Conservation (phyloP, 2,797 vertebrate species). For the Cichlasoma orientale region DNA sequence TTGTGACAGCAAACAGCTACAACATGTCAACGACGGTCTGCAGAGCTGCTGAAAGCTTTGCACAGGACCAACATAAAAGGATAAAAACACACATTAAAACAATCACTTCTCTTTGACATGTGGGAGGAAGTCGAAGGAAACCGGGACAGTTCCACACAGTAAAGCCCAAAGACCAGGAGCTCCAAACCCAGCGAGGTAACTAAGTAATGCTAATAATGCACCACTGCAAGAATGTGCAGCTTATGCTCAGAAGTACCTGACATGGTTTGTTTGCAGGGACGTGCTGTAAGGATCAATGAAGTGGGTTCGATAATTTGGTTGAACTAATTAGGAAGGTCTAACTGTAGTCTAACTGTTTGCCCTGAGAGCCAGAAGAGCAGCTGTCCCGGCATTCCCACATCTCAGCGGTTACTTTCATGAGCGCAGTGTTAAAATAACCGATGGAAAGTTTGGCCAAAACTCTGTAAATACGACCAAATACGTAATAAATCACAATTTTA, state of each 20-base stretch:
- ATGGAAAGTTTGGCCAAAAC: conserved; percentile 18
- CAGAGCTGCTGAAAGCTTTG: not conserved
- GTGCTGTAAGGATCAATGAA: not conserved
- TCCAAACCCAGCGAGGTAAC: not conserved
- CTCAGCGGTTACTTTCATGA: conserved; percentile 5
- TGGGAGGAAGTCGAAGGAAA: not conserved
- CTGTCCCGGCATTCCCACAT: conserved; percentile 23
- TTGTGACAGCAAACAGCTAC: not conserved
- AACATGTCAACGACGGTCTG: fast-evolving
- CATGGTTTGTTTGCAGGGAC: not conserved
- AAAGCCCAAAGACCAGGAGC: not conserved
- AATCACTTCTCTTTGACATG: not conserved
- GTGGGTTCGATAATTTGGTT: not conserved
- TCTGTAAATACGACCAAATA: conserved; percentile 45
- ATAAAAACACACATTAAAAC: not conserved
- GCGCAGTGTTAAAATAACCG: conserved; percentile 28
- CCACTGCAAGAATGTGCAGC: not conserved
- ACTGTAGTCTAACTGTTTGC: not conserved
- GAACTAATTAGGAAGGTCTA: conserved; percentile 5
- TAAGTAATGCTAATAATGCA: not conserved
- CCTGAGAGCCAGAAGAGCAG: not conserved
- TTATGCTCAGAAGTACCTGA: not conserved
- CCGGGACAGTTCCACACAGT: not conserved
- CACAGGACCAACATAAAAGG: not conserved
- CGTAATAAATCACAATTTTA: conserved; percentile 51